Conservation (phyloP, 2,888 invertebrate species). For the Drosophila kanekoi region DNA sequence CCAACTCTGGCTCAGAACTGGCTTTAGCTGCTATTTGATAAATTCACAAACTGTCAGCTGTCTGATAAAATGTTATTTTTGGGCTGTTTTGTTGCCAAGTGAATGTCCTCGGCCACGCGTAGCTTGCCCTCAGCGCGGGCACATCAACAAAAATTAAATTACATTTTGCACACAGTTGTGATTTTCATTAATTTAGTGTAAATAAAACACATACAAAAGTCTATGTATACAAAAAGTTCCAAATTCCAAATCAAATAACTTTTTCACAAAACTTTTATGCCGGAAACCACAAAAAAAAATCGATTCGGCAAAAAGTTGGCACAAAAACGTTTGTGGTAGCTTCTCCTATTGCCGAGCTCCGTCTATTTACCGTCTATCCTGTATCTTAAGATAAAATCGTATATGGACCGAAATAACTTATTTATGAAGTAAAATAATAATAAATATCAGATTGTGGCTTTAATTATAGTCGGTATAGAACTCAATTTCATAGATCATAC, state of each 20-base stretch:
- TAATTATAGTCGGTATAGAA: too few species aligned
- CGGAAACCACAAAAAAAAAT: conserved; percentile 66
- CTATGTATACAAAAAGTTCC: conserved; percentile 36
- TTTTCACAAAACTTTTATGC: conserved; percentile 63
- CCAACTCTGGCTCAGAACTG: conserved; percentile 16
- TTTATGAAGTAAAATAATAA: too few species aligned
- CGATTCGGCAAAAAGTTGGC: conserved; percentile 46
- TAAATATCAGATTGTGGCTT: too few species aligned
- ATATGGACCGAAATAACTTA: too few species aligned
- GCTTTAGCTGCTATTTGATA: conserved; percentile 63
- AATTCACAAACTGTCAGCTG: conserved; percentile 74
- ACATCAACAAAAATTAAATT: conserved; percentile 64
- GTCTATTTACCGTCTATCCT: neutral
- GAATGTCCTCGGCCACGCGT: conserved; percentile 48
- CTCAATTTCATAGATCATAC: too few species aligned
- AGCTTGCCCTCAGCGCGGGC: conserved; percentile 42
- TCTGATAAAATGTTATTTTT: conserved; percentile 58
- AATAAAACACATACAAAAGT: conserved; percentile 57
- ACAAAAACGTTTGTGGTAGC: conserved; percentile 40
- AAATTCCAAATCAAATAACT: conserved; percentile 77
- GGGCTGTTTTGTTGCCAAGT: conserved; percentile 25
- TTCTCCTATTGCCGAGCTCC: conserved; percentile 22
- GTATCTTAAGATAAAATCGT: too few species aligned
- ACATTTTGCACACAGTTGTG: conserved; percentile 76
- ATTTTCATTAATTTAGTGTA: conserved; percentile 78